Evolutionary conservation across 2,888 invertebrate genomes (phyloP), one percentile per base, ranked within the genome.

Genomic region (Tubulanus polymorphus): DNA sequence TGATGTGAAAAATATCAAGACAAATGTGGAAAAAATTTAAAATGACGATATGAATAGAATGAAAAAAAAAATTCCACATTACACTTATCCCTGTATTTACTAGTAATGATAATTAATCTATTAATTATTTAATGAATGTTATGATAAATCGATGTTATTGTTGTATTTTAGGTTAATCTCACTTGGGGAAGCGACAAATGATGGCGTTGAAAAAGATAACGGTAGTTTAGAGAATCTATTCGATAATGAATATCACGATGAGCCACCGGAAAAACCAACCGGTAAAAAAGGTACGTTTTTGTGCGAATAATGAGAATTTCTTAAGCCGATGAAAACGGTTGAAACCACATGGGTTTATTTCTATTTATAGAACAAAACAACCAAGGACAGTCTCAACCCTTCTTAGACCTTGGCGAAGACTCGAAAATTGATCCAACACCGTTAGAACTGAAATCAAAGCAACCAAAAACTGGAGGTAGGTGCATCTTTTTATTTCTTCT

Each of bases 331-430:
- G n/a, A n/a, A n/a, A n/a, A n/a, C n/a, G n/a, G n/a, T n/a, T n/a
- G n/a, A n/a, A n/a, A n/a, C n/a, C n/a, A n/a, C n/a, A n/a, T n/a
- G n/a, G n/a, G n/a, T n/a, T n/a, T n/a, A n/a, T n/a, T n/a, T n/a
- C n/a, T n/a, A n/a, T n/a, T n/a, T n/a, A n/a, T n/a, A n/a, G n/a
- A n/a, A n/a, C n/a, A n/a, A n/a, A n/a, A n/a, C n/a, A n/a, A n/a
- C n/a, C n/a, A n/a, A n/a, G n/a, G n/a, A n/a, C n/a, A n/a, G n/a
- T n/a, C n/a, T n/a, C n/a, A n/a, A n/a, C 64, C 67, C 3, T 70
- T 74, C 59, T 67, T 74, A 53, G 73, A 73, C 51, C 71, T 73
- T 56, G 69, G 63, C 8, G 70, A 65, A 15, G 63, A 61, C 8
- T 48, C 48, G 18, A 51, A 58, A 28, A 35, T 48, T 15, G 47